phyloP scores from a whole-genome alignment of 2,113 vertebrate genomes.

The Macquaria ambigua region DNA sequence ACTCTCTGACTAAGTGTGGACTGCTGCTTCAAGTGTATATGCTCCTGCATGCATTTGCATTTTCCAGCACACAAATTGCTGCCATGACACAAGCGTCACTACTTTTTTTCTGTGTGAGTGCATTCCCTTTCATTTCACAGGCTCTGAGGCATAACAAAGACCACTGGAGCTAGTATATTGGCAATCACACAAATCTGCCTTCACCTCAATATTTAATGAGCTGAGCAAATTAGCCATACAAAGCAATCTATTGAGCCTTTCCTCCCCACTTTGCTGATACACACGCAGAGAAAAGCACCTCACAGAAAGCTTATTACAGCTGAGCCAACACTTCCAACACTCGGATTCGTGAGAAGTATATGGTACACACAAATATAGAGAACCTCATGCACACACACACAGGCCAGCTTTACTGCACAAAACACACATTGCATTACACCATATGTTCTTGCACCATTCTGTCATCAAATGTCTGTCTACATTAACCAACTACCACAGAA shows the following conservation, averaged over 20 bases:
- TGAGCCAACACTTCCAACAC: slow-evolving; percentile 58
- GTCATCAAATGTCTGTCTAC: background rate
- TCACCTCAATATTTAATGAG: slow-evolving; percentile 86
- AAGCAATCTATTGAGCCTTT: slow-evolving; percentile 81
- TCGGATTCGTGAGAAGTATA: slow-evolving; percentile 26
- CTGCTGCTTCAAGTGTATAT: slow-evolving; percentile 6
- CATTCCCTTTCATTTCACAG: slow-evolving; percentile 62
- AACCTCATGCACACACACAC: background rate
- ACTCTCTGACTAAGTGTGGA: background rate
- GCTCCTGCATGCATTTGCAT: slow-evolving; percentile 33
- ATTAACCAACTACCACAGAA: background rate
- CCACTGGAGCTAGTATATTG: slow-evolving; percentile 76
- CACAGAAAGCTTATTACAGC: slow-evolving; percentile 58
- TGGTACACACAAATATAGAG: slow-evolving; percentile 19
- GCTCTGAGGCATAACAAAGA: slow-evolving; percentile 78
- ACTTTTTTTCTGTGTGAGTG: slow-evolving; percentile 26
- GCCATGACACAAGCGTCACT: slow-evolving; percentile 35
- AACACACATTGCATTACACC: slow-evolving; percentile 1
- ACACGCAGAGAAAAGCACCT: slow-evolving; percentile 55
- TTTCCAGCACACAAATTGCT: slow-evolving; percentile 38
- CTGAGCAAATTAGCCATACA: slow-evolving; percentile 83
- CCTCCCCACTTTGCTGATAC: slow-evolving; percentile 71
- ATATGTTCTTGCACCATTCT: background rate
- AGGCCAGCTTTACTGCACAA: background rate
- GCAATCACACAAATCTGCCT: slow-evolving; percentile 83